These are phyloP conservation scores for Dendrolimus punctatus DNA, from an alignment of 1,140 invertebrate genomes.

Conservation along the genomic window DNA sequence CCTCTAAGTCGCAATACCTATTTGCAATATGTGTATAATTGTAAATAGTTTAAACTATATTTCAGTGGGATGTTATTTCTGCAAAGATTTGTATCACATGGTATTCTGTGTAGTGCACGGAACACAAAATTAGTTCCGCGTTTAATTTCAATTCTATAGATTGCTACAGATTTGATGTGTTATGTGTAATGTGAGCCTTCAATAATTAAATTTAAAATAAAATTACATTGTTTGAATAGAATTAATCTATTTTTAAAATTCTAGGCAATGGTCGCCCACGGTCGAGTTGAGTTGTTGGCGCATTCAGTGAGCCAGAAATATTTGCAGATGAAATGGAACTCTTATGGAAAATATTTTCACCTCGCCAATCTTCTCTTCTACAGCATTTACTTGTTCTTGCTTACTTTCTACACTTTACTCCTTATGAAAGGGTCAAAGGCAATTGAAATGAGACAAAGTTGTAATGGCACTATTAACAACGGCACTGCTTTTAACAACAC, in stretches of 20 bases:
- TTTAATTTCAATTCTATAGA: neutral
- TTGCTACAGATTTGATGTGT: too few species aligned
- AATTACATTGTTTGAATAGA: too few species aligned
- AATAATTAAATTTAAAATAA: too few species aligned
- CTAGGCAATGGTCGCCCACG: slow-evolving; percentile 87
- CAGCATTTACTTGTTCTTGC: slow-evolving; percentile 81
- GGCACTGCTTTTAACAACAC: too few species aligned
- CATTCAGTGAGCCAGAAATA: slow-evolving; percentile 89
- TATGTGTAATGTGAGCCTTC: neutral
- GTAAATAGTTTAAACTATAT: too few species aligned
- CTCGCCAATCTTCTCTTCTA: slow-evolving; percentile 83
- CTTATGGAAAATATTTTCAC: slow-evolving; percentile 90
- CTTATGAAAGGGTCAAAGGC: slow-evolving; percentile 64
- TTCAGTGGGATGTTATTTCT: too few species aligned
- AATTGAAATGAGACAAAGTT: neutral
- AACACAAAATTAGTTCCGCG: neutral
- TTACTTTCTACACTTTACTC: slow-evolving; percentile 80
- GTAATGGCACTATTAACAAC: too few species aligned
- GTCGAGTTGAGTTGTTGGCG: slow-evolving; percentile 83
- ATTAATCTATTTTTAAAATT: slow-evolving; percentile 10
- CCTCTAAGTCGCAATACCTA: too few species aligned
- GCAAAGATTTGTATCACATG: too few species aligned
- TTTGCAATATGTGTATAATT: too few species aligned
- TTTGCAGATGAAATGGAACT: slow-evolving; percentile 91
- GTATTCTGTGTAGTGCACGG: too few species aligned